These are phyloP conservation scores for Gallirallus australis DNA, from an alignment of 2,797 vertebrate species.

Conservation along the genomic window DNA sequence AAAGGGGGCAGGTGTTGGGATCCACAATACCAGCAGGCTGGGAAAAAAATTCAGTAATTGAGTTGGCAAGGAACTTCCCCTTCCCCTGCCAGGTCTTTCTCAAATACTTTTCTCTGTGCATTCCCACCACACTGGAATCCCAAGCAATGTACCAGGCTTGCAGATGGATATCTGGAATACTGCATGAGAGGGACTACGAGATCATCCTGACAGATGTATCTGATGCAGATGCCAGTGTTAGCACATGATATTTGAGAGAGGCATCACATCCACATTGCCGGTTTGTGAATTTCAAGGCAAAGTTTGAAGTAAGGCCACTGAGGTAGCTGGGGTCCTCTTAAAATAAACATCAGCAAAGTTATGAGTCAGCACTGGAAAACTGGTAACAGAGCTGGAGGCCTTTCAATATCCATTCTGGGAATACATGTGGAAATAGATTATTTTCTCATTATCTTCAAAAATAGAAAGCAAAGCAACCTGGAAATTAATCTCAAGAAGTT, in stretches of 20 bases:
- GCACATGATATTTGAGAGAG: background rate
- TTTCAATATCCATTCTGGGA: background rate
- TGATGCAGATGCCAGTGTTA: background rate
- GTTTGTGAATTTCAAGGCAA: background rate
- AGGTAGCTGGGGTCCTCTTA: background rate
- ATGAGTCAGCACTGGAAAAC: background rate
- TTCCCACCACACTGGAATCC: fast-evolving
- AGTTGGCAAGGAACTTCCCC: background rate
- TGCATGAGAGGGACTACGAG: fast-evolving
- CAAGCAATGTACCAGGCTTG: background rate
- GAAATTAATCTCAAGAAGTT: background rate
- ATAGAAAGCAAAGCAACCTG: background rate
- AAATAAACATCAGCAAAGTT: background rate
- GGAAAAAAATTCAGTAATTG: background rate
- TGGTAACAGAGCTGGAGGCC: background rate
- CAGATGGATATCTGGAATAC: background rate
- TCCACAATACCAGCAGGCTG: background rate
- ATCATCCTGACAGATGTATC: background rate
- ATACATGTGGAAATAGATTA: background rate
- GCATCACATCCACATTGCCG: background rate
- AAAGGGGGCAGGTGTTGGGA: background rate
- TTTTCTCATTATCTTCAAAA: background rate
- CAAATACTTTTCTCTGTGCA: background rate
- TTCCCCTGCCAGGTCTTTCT: background rate
- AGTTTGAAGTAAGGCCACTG: background rate